Conservation (phyloP, 1,140 invertebrate species). For the Trichonephila clavipes region DNA sequence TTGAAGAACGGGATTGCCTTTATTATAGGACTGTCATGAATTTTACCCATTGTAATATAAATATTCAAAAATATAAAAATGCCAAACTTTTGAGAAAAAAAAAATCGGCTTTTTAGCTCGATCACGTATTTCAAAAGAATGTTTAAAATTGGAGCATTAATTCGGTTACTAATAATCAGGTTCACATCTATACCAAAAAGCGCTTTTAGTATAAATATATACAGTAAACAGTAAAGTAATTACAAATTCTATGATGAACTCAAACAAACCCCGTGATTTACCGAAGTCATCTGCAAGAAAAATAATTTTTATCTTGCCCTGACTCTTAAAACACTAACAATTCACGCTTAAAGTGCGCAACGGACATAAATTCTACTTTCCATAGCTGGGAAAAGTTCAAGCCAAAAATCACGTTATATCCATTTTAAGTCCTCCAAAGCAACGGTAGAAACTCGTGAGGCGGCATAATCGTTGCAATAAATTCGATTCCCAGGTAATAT, state of each 20-base stretch:
- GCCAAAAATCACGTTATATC: not conserved
- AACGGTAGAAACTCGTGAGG: not conserved
- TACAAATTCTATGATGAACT: not conserved
- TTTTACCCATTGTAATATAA: too few species aligned
- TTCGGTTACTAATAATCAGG: too few species aligned
- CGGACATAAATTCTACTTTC: not conserved
- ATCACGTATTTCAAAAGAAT: too few species aligned
- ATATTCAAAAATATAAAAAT: too few species aligned
- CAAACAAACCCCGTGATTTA: not conserved
- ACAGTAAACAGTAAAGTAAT: not conserved
- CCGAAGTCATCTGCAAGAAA: not conserved
- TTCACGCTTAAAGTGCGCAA: not conserved
- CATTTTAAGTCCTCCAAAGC: not conserved
- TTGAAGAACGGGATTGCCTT: too few species aligned
- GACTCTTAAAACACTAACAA: not conserved
- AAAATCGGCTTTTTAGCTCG: too few species aligned
- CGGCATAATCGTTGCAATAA: constrained; percentile 16
- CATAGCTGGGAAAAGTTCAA: not conserved
- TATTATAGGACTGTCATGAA: too few species aligned
- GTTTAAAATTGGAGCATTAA: too few species aligned
- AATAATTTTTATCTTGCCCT: constrained; percentile 9
- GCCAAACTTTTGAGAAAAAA: too few species aligned
- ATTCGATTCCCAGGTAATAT: constrained; percentile 4
- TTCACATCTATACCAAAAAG: too few species aligned
- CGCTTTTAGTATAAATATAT: not conserved